These are phyloP conservation scores for Herpetotheres cachinnans DNA, from an alignment of 2,113 vertebrate genomes.

Conservation along the genomic window DNA sequence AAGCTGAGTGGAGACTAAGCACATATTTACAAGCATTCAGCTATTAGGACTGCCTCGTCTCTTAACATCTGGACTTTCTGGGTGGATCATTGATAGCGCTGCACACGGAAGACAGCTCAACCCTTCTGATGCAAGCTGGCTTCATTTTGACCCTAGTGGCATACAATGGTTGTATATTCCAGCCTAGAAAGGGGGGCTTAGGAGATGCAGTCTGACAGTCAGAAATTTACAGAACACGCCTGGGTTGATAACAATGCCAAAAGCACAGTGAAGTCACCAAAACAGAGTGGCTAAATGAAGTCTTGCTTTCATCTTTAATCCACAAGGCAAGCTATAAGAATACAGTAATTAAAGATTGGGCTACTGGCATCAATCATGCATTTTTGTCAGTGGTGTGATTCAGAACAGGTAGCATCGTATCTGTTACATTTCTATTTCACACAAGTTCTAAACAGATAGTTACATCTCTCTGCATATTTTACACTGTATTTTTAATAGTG, in stretches of 20 bases:
- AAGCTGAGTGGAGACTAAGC: not conserved
- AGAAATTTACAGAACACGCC: not conserved
- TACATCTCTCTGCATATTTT: constrained; percentile 31
- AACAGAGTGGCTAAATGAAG: not conserved
- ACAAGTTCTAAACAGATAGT: not conserved
- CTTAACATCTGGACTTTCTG: not conserved
- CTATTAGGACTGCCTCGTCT: not conserved
- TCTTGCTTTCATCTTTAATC: not conserved
- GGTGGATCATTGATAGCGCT: not conserved
- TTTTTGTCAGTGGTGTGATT: not conserved
- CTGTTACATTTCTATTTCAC: not conserved
- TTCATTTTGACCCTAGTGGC: not conserved
- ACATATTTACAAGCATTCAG: not conserved
- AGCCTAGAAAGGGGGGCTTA: not conserved
- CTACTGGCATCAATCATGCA: not conserved
- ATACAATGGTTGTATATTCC: not conserved
- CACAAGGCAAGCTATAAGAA: not conserved
- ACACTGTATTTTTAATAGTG: constrained; percentile 16
- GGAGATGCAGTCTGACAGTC: not conserved
- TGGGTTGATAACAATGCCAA: not conserved
- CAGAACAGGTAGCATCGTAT: not conserved
- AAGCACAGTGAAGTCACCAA: not conserved
- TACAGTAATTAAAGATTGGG: not conserved
- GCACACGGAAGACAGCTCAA: not conserved
- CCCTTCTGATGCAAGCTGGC: not conserved